Base-by-base conservation (phyloP, 2,888 invertebrate species). In the Tortrix viridana region DNA sequence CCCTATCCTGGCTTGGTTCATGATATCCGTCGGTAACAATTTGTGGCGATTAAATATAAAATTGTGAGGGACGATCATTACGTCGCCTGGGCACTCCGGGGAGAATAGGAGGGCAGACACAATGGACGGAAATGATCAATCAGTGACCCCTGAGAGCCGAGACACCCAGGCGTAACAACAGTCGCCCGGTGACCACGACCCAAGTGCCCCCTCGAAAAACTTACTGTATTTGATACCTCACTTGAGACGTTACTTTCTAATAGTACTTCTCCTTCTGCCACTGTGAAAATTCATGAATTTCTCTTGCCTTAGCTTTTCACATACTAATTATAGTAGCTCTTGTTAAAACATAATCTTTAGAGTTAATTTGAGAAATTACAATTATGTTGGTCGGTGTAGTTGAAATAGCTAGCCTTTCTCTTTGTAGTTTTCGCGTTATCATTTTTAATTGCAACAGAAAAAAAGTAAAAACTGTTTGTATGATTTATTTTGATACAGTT, bases 51-150 rank as follows among this genome's bases (percentile, higher is more conserved):
- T 71, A 71, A 70, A 72, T 70, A 71, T 72, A 75, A 75, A 75
- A 74, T 69, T 70, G 70, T 63, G 67, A 69, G 55, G 32, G 9
- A 32, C 32, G 12, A 32, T 53, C 49, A 55, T 64, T 53, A 53
- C 58, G 56, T 62, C 69, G 68, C 56, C 69, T 69, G 73, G 71
- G 75, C 70, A 69, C 74, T 75, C 76, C 75, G 74, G 76, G 64
- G 76, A 74, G 72, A 76, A 79, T 76, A 76, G 75, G 79, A 80
- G 82, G 82, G 82, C 77, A 81, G 80, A 82, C 79, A 88, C 88
- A 88, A 87, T 88, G 81, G 84, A 78, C 87, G 88, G 88, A 88
- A 85, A 80, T 80, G 75, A 80, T 82, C 85, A 85, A 88, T 88
- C 86, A 85, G 83, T 70, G 77, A 77, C 79, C 82, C 79, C 53